Base-by-base conservation (phyloP, 2,888 invertebrate genomes). In the Synanthedon myopaeformis region DNA sequence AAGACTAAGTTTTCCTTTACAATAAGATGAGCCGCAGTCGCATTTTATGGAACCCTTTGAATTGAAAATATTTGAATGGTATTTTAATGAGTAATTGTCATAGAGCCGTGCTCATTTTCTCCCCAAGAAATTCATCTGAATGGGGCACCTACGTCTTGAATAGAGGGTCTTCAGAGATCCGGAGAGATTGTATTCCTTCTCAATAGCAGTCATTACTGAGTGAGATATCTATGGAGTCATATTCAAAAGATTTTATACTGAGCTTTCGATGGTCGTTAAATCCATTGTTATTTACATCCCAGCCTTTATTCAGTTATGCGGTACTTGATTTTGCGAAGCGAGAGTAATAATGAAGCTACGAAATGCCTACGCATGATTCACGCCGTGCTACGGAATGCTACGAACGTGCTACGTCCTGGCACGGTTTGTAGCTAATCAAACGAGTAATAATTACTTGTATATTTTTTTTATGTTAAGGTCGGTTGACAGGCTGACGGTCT, bases 41-140 rank as follows among this genome's bases (percentile, higher is more conserved):
- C 35, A 35, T 35, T 35, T 49, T 17, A 49, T 49, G 12, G 28
- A 28, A 5, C 51, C 12, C 51, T 51, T 51, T 68, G 79, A 82
- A 82, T 80, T 61, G 78, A 61, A 65, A 66, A 51, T 70, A 74
- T 74, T 72, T 75, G 74, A 77, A 79, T 80, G 69, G 79, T 64
- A 71, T 79, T 79, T 78, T 82, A 82, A 82, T 82, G 81, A 83
- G 45, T 45, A 45, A 82, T 80, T 78, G 81, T 73, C 74, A 76
- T 79, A 74, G 73, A 74, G 71, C 70, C 69, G 66, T 63, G 63
- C 65, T 66, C 66, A 66, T 60, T 63, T 35, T 62, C 56, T 59
- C 59, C 61, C 61, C 70, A 52, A 56, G 76, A 74, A 75, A 76
- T 73, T 74, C 67, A 60, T 64, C 71, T 76, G 76, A 80, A 79